These are phyloP conservation scores for Tyrophagus putrescentiae DNA, from an alignment of 1,140 invertebrate species.

Conservation along the genomic window DNA sequence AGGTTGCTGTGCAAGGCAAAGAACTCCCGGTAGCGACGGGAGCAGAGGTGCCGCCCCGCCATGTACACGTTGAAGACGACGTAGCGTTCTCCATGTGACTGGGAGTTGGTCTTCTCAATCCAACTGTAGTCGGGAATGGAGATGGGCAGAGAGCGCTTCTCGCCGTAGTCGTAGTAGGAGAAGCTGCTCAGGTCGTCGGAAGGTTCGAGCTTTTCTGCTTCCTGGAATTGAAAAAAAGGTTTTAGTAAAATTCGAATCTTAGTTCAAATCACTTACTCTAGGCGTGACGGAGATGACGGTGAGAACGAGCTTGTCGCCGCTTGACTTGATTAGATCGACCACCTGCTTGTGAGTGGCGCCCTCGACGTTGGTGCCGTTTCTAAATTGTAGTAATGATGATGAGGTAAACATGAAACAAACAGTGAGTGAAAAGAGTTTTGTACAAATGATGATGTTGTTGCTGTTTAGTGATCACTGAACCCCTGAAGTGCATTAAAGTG, in stretches of 20 bases:
- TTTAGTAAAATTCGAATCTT: neutral
- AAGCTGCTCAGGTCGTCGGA: constrained; percentile 71
- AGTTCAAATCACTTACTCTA: constrained; percentile 44
- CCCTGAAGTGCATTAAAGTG: too few species aligned
- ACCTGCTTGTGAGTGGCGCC: constrained; percentile 97
- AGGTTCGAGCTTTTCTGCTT: constrained; percentile 67
- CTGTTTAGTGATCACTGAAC: too few species aligned
- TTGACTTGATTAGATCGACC: constrained; percentile 95
- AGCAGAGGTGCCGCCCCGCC: constrained; percentile 92
- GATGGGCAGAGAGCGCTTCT: constrained; percentile 91
- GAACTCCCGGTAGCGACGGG: constrained; percentile 87
- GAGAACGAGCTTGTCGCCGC: constrained; percentile 83
- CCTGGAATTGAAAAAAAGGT: constrained; percentile 40
- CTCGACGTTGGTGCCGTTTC: constrained; percentile 94
- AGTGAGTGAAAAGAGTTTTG: neutral
- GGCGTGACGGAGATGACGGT: constrained; percentile 90
- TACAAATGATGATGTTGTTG: neutral
- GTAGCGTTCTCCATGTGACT: constrained; percentile 82
- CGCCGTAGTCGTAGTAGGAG: constrained; percentile 89
- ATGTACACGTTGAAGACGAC: constrained; percentile 98
- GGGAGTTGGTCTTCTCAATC: constrained; percentile 43
- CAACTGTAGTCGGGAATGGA: constrained; percentile 89
- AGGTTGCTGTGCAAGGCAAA: constrained; percentile 70
- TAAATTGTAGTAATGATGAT: constrained; percentile 44
- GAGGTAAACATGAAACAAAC: constrained; percentile 9